Percentiles rank a stretch among this genome's conserved stretches.
Conservation (phyloP, 2,888 invertebrate genomes). For the Dasypolia templi region DNA sequence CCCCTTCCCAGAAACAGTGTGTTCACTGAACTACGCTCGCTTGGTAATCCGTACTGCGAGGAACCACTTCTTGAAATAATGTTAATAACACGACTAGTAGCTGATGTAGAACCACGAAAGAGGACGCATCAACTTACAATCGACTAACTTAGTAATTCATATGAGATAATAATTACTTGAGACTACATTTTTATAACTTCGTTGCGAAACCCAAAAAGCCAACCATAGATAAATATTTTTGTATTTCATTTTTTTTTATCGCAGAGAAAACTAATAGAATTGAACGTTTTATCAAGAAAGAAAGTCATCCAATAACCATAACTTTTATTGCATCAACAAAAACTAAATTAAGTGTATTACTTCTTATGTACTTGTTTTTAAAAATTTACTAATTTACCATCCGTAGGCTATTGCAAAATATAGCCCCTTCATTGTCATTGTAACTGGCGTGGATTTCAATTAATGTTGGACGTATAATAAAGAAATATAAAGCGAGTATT, state of each 20-base stretch:
- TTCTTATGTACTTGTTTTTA: neutral
- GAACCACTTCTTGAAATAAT: slow-evolving; percentile 30
- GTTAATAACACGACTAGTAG: neutral
- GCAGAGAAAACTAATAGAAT: neutral
- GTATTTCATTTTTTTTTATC: too few species aligned
- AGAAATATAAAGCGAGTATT: neutral
- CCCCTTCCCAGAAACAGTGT: slow-evolving; percentile 39
- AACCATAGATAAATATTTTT: neutral
- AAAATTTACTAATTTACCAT: neutral
- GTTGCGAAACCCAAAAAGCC: neutral
- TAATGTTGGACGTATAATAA: neutral
- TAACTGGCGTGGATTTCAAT: neutral
- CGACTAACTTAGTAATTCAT: neutral
- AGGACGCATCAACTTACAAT: neutral
- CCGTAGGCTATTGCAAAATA: neutral
- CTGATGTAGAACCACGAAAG: neutral
- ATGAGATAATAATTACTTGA: neutral
- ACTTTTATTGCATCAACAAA: neutral
- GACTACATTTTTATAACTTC: neutral
- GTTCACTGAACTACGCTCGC: slow-evolving; percentile 11
- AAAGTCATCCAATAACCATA: neutral
- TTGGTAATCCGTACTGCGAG: slow-evolving; percentile 19
- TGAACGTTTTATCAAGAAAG: neutral
- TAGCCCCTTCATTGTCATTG: neutral
- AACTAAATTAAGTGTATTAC: neutral